Evolutionary conservation across 2,888 invertebrate genomes (phyloP), one percentile per base, ranked within the genome.

Genomic region (Dryococelus australis): DNA sequence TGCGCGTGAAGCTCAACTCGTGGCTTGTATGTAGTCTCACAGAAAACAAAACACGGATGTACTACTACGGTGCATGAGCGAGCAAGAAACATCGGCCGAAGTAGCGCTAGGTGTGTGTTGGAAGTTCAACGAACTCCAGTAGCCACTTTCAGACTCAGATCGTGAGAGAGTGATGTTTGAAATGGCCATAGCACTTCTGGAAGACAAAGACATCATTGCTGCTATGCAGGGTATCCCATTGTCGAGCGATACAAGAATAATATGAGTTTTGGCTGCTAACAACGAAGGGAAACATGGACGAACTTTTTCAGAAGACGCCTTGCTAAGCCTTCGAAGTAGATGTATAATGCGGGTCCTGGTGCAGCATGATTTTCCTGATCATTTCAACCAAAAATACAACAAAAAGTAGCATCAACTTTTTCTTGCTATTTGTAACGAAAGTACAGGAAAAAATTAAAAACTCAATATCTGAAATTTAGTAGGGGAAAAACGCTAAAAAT

Each of bases 211-310:
- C 79, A 86, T 35, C 85, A 81, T 87, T 87, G 88, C 88, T 85
- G 87, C 88, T 88, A 89, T 89, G 88, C 78, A 89, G 89, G 87
- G 87, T 89, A 89, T 90, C 89, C 88, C 89, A 88, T 87, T 89
- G 89, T 78, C n/a, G n/a, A 90, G 89, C 85, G 90, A 89, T 89
- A 90, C 89, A 90, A 88, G 90, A 89, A 90, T 89, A 87, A 90
- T 90, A 80, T 89, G 90, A 89, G 89, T 90, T 89, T 90, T 90
- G 87, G 90, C 90, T 88, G 89, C 88, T 89, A 89, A 90, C 85
- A 90, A 87, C 88, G 88, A 87, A 89, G 27, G 24, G 8, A 16
- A 78, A 78, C 81, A 89, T 86, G 43, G 51, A 87, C 79, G 65
- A 88, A 47, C 79, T 88, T 88, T 80, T 87, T 87, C 89, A 90